Evolutionary conservation across 2,888 invertebrate genomes (phyloP).

Genomic region (Teleiodes luculella): DNA sequence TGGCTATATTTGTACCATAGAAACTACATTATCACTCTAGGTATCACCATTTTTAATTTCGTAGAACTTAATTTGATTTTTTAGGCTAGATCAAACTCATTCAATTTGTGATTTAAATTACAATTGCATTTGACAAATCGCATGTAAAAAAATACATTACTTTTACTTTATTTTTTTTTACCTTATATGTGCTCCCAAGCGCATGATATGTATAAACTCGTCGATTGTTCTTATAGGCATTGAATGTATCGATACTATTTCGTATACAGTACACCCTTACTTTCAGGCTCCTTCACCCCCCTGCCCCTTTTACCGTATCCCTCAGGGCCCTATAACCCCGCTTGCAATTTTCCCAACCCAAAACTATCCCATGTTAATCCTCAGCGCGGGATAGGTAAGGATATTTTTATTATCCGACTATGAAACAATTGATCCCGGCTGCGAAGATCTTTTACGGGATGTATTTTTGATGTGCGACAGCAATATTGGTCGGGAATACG

Average conservation of each 20-base stretch:
- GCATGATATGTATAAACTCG: too few species aligned
- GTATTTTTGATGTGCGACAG: not conserved
- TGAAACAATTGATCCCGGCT: constrained; percentile 50
- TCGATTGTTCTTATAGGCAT: too few species aligned
- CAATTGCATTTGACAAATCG: too few species aligned
- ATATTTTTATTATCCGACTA: constrained; percentile 55
- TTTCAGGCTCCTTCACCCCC: constrained; percentile 27
- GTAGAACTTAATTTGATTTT: too few species aligned
- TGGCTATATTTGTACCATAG: not conserved
- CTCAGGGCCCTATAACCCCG: constrained; percentile 26
- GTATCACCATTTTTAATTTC: too few species aligned
- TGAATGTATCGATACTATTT: too few species aligned
- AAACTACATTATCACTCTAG: too few species aligned
- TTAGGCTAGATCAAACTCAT: not conserved
- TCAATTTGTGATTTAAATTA: not conserved
- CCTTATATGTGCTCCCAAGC: too few species aligned
- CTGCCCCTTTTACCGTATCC: constrained; percentile 25
- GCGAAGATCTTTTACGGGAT: constrained; percentile 35
- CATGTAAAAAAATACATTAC: too few species aligned
- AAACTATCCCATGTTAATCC: constrained; percentile 69
- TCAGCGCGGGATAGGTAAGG: constrained; percentile 43
- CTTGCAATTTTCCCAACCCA: constrained; percentile 52
- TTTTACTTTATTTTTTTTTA: too few species aligned
- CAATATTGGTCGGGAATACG: too few species aligned
- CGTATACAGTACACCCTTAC: too few species aligned